These are phyloP conservation scores for Mirza zaza DNA, from an alignment of 2,113 vertebrate genomes.

Conservation along the genomic window DNA sequence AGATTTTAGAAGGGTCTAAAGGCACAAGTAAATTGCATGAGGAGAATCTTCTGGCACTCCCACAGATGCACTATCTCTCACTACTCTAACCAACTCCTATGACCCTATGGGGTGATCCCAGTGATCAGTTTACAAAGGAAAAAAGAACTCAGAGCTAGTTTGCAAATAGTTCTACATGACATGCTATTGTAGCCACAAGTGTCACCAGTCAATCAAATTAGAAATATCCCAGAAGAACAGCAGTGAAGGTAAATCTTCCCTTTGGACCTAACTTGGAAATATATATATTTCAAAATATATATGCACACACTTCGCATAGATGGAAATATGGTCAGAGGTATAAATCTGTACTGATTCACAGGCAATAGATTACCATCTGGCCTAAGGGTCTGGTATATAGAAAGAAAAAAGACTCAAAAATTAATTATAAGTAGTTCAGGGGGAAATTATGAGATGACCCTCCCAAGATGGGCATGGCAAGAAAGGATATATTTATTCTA, in stretches of 20 bases:
- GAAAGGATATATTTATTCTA: background rate
- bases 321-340: background rate
- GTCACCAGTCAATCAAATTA: background rate
- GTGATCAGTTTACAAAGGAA: background rate
- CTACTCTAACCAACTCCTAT: background rate
- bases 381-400: background rate
- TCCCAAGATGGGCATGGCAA: background rate
- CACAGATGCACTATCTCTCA: background rate
- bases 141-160: background rate
- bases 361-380: background rate
- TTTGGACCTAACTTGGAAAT: background rate
- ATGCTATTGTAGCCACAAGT: background rate
- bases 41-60: background rate
- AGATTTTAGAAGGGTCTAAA: background rate
- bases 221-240: background rate
- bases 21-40: background rate
- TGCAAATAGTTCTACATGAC: background rate
- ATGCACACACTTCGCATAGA: background rate
- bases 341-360: background rate
- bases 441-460: background rate
- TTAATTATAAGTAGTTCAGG: background rate
- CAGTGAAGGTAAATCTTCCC: background rate
- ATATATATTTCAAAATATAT: background rate
- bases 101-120: background rate
- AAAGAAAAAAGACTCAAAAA: conserved; percentile 1